phyloP scores from a whole-genome alignment of 2,113 vertebrate species.

The Galbula dea region DNA sequence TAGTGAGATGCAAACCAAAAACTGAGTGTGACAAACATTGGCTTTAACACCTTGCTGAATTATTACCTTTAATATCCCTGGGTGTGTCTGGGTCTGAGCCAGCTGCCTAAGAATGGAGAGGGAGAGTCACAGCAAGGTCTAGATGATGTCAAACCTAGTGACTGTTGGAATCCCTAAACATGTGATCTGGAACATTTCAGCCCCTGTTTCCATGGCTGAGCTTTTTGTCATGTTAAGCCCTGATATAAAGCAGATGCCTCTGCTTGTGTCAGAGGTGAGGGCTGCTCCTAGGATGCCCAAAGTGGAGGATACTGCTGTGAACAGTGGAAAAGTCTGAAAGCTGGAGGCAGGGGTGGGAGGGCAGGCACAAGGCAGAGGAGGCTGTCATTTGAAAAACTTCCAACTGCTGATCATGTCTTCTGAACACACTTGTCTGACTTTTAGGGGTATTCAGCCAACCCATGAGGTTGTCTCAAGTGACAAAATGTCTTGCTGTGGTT shows the following conservation, averaged over 20 bases:
- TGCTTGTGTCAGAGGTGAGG: not conserved
- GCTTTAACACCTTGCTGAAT: not conserved
- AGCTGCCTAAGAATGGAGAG: not conserved
- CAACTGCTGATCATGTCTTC: not conserved
- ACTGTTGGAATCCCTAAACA: not conserved
- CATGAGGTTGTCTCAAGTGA: not conserved
- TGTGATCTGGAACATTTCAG: not conserved
- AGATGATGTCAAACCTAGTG: not conserved
- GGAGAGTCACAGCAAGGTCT: not conserved
- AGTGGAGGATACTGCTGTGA: not conserved
- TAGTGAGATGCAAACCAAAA: not conserved
- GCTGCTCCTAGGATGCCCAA: not conserved
- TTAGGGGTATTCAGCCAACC: not conserved
- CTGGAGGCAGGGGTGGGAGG: fast-evolving
- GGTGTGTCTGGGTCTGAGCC: not conserved
- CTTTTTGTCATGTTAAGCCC: not conserved
- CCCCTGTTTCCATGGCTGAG: not conserved
- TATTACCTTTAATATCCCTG: not conserved
- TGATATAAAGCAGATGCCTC: not conserved
- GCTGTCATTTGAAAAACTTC: not conserved
- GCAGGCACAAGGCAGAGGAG: not conserved
- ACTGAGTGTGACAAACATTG: not conserved
- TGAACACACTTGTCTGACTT: not conserved
- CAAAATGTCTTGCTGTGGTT: not conserved
- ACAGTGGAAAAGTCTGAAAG: not conserved